These are phyloP conservation scores for Epinephelus coioides DNA, from an alignment of 2,797 vertebrate species.

Conservation along the genomic window DNA sequence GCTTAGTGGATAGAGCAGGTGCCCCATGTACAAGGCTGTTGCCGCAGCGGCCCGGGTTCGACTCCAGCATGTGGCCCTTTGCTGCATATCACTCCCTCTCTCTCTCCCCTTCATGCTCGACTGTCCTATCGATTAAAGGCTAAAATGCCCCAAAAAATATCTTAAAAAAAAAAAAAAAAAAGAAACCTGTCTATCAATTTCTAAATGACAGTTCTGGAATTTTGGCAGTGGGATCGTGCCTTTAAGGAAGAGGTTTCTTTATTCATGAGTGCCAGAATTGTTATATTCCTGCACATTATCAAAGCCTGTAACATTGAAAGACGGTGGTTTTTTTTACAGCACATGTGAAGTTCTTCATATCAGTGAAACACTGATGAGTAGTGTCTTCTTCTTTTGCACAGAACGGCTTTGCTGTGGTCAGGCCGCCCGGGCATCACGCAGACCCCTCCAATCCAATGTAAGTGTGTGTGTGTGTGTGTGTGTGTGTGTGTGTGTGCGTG, in stretches of 20 bases:
- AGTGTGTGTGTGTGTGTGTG: slow-evolving; percentile 62
- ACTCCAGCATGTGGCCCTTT: no score
- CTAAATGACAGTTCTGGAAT: not conserved
- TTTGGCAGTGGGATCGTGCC: not conserved
- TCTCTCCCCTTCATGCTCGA: no score
- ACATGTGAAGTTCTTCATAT: not conserved
- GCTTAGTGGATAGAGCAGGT: no score
- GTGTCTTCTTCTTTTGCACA: slow-evolving; percentile 67
- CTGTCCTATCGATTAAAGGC: no score
- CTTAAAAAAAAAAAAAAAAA: no score
- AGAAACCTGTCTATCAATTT: not conserved
- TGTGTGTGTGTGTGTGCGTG: slow-evolving; percentile 18
- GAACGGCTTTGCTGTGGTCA: slow-evolving; percentile 97
- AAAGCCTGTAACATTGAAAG: not conserved
- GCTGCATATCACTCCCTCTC: no score
- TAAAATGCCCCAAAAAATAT: no score
- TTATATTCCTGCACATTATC: not conserved
- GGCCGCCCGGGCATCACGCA: slow-evolving; percentile 96
- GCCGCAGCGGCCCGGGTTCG: no score
- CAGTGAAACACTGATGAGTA: slow-evolving; percentile 39
- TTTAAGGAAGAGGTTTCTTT: not conserved
- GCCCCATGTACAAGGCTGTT: no score
- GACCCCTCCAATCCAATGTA: slow-evolving; percentile 96
- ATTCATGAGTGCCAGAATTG: not conserved
- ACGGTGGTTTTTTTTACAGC: not conserved